Evolutionary conservation across 37 sponge, comb jelly and placozoan species (phyloP).

Genomic region (Geodia barretti): DNA sequence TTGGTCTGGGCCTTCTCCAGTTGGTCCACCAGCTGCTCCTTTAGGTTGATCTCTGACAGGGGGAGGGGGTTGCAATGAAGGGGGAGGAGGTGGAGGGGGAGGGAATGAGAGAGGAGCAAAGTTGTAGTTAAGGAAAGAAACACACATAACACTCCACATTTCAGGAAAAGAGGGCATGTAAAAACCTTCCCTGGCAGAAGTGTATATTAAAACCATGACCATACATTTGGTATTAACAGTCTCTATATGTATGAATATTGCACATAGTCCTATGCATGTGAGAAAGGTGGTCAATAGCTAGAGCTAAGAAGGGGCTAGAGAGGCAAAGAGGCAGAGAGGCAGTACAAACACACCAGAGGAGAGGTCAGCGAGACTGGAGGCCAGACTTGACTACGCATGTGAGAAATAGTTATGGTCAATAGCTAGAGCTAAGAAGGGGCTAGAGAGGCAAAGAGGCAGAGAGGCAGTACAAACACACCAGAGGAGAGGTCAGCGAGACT

Average conservation of each 20-base stretch:
- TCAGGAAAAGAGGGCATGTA: no score
- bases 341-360: no score
- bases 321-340: not conserved
- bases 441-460: not conserved
- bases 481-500: no score
- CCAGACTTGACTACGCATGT: no score
- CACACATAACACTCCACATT: no score
- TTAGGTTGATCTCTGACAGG: slow-evolving; percentile 87
- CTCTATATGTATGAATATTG: no score
- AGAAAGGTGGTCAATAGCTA: not conserved
- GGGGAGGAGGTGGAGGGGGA: not conserved
- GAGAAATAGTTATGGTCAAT: not conserved
- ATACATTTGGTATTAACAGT: no score
- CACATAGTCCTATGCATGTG: no score
- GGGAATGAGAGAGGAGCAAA: not conserved
- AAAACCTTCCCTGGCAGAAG: no score
- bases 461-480: no score
- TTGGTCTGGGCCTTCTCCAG: slow-evolving; percentile 84
- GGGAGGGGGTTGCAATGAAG: not conserved
- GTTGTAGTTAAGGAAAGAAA: no score
- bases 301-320: not conserved
- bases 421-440: not conserved
- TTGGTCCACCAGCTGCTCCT: slow-evolving; percentile 92
- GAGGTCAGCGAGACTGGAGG: not conserved
- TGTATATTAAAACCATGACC: no score